Evolutionary conservation across 2,797 vertebrate species (phyloP).

Genomic region (Menidia menidia): DNA sequence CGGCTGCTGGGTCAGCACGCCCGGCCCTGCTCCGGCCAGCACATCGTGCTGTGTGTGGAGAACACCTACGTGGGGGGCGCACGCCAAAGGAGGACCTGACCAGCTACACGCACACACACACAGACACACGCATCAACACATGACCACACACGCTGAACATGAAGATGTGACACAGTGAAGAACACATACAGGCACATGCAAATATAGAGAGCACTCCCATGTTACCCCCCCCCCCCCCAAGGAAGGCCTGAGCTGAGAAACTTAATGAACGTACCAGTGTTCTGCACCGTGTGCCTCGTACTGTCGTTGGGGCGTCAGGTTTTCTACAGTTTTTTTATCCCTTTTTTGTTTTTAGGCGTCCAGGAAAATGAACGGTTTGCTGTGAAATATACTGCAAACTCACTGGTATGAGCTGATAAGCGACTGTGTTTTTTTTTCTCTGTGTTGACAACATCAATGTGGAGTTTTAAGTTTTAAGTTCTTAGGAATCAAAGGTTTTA

Average conservation of each 20-base stretch:
- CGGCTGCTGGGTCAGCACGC: slow-evolving; percentile 90
- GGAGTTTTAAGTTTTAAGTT: too few species aligned
- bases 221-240: background rate
- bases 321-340: too few species aligned
- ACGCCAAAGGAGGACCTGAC: slow-evolving; percentile 82
- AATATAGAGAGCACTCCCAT: slow-evolving; percentile 23
- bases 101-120: slow-evolving; percentile 8
- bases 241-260: background rate
- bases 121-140: slow-evolving; percentile 10
- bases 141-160: slow-evolving; percentile 30
- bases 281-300: background rate
- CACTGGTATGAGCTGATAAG: background rate
- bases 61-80: slow-evolving; percentile 88
- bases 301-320: background rate
- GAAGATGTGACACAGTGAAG: slow-evolving; percentile 28
- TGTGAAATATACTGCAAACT: background rate
- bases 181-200: slow-evolving; percentile 53
- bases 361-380: too few species aligned
- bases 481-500: background rate
- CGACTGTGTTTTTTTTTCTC: background rate
- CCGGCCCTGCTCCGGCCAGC: slow-evolving; percentile 89
- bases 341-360: too few species aligned
- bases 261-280: slow-evolving; percentile 5
- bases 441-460: background rate
- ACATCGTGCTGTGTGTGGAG: slow-evolving; percentile 94